phyloP scores from a whole-genome alignment of 2,797 vertebrate species.

The Lacerta bilineata region DNA sequence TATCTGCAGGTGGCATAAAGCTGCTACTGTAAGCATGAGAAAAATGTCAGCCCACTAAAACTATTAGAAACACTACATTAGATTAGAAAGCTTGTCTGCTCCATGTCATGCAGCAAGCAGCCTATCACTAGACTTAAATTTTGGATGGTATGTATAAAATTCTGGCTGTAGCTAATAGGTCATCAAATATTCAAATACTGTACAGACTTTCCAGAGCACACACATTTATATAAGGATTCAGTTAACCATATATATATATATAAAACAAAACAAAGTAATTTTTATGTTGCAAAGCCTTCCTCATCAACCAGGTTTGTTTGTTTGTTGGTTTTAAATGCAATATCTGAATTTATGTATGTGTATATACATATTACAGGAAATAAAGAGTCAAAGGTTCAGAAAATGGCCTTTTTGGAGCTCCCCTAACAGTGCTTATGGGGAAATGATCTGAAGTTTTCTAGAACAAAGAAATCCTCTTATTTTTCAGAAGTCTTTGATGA shows the following conservation, averaged over 20 bases:
- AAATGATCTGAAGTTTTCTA: neutral
- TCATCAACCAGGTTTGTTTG: no score
- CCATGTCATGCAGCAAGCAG: neutral
- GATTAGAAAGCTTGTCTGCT: neutral
- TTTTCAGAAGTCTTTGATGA: neutral
- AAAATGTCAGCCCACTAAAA: neutral
- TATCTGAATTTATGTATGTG: no score
- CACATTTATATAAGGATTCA: neutral
- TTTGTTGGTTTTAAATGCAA: no score
- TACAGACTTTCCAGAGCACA: conserved; percentile 1
- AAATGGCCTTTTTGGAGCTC: neutral
- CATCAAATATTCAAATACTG: neutral
- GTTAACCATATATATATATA: no score
- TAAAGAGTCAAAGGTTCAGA: neutral
- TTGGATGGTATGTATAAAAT: neutral
- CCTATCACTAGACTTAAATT: neutral
- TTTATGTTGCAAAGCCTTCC: no score
- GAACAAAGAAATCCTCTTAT: neutral
- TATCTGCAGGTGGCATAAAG: neutral
- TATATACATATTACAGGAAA: neutral
- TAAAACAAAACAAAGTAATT: no score
- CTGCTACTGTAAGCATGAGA: neutral
- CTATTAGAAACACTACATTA: neutral
- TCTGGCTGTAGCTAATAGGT: neutral
- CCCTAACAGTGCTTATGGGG: neutral